phyloP scores from a whole-genome alignment of 2,797 vertebrate genomes.

The Tachyglossus aculeatus region DNA sequence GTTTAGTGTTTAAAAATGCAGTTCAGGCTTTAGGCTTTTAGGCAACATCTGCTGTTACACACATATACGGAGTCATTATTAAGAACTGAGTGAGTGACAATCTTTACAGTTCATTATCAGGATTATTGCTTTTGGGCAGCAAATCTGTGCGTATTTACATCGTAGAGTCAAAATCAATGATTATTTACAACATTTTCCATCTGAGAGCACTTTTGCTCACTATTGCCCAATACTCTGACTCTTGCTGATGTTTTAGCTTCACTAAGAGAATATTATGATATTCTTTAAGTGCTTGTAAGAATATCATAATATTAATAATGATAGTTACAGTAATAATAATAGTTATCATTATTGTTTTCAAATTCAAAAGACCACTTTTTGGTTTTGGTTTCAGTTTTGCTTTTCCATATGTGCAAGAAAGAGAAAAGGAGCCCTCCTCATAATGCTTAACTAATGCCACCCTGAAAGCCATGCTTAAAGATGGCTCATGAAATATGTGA shows the following conservation, averaged over 20 bases:
- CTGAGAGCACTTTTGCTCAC: background rate
- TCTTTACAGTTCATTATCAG: slow-evolving; percentile 14
- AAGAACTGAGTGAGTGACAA: slow-evolving; percentile 8
- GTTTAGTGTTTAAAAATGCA: slow-evolving; percentile 29
- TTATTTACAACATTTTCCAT: slow-evolving; percentile 17
- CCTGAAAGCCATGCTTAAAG: too few relatives aligned
- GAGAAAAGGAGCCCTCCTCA: too few relatives aligned
- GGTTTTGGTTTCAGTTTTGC: too few relatives aligned
- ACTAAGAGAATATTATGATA: too few relatives aligned
- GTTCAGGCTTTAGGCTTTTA: slow-evolving; percentile 10
- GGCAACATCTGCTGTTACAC: background rate
- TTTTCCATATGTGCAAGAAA: too few relatives aligned
- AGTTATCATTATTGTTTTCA: too few relatives aligned
- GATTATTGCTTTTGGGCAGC: background rate
- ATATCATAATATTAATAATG: too few relatives aligned
- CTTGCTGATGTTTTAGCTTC: slow-evolving; percentile 4
- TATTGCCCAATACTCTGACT: background rate
- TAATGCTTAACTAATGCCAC: too few relatives aligned
- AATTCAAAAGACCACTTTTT: too few relatives aligned
- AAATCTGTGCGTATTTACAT: slow-evolving; percentile 9
- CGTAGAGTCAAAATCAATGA: slow-evolving; percentile 33
- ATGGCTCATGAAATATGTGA: too few relatives aligned
- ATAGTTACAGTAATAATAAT: too few relatives aligned
- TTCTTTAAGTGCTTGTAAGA: too few relatives aligned
- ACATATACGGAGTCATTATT: background rate